These are phyloP conservation scores for Cyrtodaria siliqua DNA, from an alignment of 2,888 invertebrate genomes.

Conservation along the genomic window DNA sequence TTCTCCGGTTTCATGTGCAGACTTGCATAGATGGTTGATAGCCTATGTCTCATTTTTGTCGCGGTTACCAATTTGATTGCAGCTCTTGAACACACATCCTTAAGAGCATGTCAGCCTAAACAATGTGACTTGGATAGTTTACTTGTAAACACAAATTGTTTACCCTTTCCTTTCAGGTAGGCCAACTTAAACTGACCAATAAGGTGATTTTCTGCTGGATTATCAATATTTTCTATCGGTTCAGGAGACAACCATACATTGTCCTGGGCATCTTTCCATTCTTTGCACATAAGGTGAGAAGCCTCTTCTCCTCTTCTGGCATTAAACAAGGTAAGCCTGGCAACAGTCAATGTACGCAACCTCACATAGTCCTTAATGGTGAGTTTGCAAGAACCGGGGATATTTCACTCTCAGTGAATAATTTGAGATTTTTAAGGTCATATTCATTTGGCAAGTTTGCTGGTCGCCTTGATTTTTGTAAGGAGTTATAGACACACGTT, in stretches of 20 bases:
- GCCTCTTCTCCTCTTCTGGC: too few relatives aligned
- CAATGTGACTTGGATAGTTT: slow-evolving; percentile 35
- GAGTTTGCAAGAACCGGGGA: slow-evolving; percentile 8
- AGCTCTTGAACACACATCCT: slow-evolving; percentile 39
- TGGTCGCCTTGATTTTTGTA: slow-evolving; percentile 37
- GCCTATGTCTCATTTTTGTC: slow-evolving; percentile 54
- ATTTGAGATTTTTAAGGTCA: slow-evolving; percentile 24
- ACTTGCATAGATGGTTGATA: slow-evolving; percentile 55
- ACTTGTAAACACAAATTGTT: slow-evolving; percentile 59
- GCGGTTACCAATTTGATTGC: slow-evolving; percentile 32
- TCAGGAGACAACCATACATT: slow-evolving; percentile 47
- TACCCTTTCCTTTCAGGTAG: slow-evolving; percentile 51
- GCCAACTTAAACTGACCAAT: slow-evolving; percentile 48
- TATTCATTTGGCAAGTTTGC: slow-evolving; percentile 34
- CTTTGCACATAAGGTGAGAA: too few relatives aligned
- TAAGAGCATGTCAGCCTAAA: slow-evolving; percentile 60
- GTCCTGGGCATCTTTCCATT: too few relatives aligned
- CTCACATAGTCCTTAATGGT: slow-evolving; percentile 27
- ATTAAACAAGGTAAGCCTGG: too few relatives aligned
- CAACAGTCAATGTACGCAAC: slow-evolving; percentile 43
- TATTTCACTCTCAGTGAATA: slow-evolving; percentile 32
- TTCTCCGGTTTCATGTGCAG: slow-evolving; percentile 50
- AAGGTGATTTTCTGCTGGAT: slow-evolving; percentile 56
- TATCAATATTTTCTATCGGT: slow-evolving; percentile 30
- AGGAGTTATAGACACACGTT: slow-evolving; percentile 20